These are phyloP conservation scores for Ornithoptera alexandrae DNA, from an alignment of 2,888 invertebrate species.

Conservation along the genomic window DNA sequence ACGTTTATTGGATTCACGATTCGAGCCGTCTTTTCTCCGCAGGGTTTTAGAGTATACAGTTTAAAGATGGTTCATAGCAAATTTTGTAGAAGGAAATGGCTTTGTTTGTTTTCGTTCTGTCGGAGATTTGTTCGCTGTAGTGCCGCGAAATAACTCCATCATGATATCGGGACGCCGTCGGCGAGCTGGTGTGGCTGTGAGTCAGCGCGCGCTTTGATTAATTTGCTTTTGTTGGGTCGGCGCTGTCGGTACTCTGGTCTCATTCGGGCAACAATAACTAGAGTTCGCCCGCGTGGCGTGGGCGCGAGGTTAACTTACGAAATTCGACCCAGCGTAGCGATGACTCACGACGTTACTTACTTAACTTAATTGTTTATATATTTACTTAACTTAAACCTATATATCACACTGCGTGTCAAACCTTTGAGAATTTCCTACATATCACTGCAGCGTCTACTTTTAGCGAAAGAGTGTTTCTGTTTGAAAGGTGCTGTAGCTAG, in stretches of 20 bases:
- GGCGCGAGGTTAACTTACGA: conserved; percentile 40
- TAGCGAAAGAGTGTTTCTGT: too few species aligned
- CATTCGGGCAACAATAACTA: conserved; percentile 37
- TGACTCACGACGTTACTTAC: conserved; percentile 34
- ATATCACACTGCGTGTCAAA: too few species aligned
- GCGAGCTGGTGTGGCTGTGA: conserved; percentile 34
- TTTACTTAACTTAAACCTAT: too few species aligned
- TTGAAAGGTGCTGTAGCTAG: too few species aligned
- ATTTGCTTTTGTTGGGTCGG: conserved; percentile 40
- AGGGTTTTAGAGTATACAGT: not conserved
- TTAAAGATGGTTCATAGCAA: not conserved
- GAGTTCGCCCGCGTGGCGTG: conserved; percentile 37
- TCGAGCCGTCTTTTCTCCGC: too few species aligned
- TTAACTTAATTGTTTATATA: too few species aligned
- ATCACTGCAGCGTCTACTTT: too few species aligned
- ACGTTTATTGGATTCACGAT: too few species aligned
- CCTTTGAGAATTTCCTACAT: too few species aligned
- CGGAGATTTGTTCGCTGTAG: not conserved
- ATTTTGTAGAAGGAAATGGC: not conserved
- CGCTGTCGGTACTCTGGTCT: conserved; percentile 35
- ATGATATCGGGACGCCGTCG: conserved; percentile 7
- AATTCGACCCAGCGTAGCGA: conserved; percentile 35
- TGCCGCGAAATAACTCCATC: conserved; percentile 11
- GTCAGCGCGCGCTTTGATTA: conserved; percentile 41
- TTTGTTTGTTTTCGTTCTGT: not conserved